Conservation (phyloP, 2,797 vertebrate species). For the Gallirallus australis region DNA sequence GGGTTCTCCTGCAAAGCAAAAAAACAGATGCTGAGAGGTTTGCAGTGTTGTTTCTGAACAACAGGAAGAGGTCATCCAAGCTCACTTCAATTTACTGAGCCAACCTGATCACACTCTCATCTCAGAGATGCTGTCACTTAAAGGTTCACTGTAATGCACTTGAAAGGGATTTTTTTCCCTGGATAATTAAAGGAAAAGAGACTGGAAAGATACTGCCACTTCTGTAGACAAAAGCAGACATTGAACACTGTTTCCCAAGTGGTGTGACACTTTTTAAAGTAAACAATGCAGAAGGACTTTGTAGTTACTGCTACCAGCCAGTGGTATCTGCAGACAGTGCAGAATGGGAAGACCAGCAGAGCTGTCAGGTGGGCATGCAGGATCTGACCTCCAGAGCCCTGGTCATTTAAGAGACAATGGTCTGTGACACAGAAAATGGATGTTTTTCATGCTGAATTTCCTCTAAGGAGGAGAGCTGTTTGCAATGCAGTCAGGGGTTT, state of each 20-base stretch:
- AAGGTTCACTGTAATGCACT: neutral
- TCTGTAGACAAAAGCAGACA: neutral
- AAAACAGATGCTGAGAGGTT: neutral
- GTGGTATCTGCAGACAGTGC: accelerated
- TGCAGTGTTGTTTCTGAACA: neutral
- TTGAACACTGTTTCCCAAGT: neutral
- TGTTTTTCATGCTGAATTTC: neutral
- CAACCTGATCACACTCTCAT: neutral
- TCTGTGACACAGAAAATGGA: neutral
- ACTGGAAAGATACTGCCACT: neutral
- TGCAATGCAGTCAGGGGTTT: neutral
- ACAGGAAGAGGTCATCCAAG: neutral
- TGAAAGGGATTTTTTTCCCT: neutral
- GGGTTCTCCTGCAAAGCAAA: neutral
- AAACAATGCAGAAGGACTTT: neutral
- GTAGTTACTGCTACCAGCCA: neutral
- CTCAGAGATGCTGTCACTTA: neutral
- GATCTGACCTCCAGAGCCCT: neutral
- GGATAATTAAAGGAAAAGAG: neutral
- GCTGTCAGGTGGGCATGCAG: neutral
- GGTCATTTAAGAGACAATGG: neutral
- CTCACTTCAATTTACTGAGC: neutral
- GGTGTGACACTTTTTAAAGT: neutral
- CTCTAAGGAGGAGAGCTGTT: neutral
- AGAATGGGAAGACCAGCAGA: neutral